Evolutionary conservation across 1,140 invertebrate species (phyloP).

Genomic region (Achatina immaculata): DNA sequence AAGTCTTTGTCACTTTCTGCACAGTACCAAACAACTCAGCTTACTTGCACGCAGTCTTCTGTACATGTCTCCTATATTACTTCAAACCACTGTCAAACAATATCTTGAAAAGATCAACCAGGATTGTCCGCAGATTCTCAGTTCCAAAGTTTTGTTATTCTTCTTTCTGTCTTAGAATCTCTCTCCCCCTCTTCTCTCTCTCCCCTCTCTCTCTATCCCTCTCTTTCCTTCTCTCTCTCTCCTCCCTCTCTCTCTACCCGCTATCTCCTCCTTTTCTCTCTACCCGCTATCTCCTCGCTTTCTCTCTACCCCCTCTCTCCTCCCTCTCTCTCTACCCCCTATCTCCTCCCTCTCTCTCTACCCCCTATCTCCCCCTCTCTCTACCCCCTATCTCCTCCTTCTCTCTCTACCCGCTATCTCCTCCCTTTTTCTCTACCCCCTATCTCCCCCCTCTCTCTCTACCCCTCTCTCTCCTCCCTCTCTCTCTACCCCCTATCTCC

Average conservation of each 20-base stretch:
- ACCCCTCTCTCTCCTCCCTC: background rate
- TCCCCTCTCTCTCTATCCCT: conserved; percentile 8
- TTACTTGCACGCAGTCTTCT: background rate
- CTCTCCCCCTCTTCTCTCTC: conserved; percentile 15
- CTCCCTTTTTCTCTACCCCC: no score
- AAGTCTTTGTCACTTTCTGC: background rate
- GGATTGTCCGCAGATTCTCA: background rate
- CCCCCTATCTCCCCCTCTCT: no score
- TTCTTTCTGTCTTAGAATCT: no score
- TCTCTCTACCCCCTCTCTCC: background rate
- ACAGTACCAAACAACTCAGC: background rate
- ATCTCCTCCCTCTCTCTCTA: no score
- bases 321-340: no score
- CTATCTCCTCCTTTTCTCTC: background rate
- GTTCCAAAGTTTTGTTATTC: background rate
- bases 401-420: no score
- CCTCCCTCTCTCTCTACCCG: background rate
- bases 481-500: background rate
- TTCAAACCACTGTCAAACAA: background rate
- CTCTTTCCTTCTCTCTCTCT: background rate
- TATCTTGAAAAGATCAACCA: background rate
- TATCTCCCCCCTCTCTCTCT: background rate
- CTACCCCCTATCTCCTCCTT: no score
- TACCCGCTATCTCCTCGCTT: background rate
- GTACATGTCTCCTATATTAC: background rate